A percentile compares a stretch with the other conserved stretches of the same genome.
These are phyloP conservation scores for Eristalis arbustorum DNA, from an alignment of 2,888 invertebrate species.

Conservation along the genomic window DNA sequence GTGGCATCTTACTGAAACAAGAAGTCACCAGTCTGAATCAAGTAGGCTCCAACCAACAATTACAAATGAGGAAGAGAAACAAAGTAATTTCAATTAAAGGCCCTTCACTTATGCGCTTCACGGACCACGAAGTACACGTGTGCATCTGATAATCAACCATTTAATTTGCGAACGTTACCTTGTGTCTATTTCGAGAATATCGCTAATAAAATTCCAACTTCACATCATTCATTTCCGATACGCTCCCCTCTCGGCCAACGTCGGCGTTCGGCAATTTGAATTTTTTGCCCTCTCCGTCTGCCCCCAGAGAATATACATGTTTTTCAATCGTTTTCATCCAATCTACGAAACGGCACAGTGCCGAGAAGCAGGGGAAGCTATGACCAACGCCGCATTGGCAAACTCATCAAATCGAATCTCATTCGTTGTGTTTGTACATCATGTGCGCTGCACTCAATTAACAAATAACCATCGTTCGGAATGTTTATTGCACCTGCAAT, in stretches of 20 bases:
- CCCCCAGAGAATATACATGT: not conserved
- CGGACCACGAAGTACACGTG: not conserved
- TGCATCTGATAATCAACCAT: not conserved
- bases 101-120: no score
- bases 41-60: no score
- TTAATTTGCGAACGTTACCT: not conserved
- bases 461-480: constrained; percentile 61
- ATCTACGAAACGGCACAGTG: not conserved
- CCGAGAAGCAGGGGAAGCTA: not conserved
- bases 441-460: constrained; percentile 57
- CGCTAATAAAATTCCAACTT: constrained; percentile 17
- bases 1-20: no score
- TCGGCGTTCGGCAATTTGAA: not conserved
- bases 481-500: constrained; percentile 69
- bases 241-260: no score
- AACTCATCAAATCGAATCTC: constrained; percentile 48
- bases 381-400: not conserved
- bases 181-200: not conserved
- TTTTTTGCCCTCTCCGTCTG: not conserved
- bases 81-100: no score
- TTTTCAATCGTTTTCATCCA: not conserved
- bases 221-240: constrained; percentile 57
- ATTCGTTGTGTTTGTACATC: constrained; percentile 36
- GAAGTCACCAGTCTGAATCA: no score
- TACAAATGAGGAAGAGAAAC: no score